These are phyloP conservation scores for Caenorhabditis japonica DNA, from an alignment of 2,888 invertebrate species.

Conservation along the genomic window DNA sequence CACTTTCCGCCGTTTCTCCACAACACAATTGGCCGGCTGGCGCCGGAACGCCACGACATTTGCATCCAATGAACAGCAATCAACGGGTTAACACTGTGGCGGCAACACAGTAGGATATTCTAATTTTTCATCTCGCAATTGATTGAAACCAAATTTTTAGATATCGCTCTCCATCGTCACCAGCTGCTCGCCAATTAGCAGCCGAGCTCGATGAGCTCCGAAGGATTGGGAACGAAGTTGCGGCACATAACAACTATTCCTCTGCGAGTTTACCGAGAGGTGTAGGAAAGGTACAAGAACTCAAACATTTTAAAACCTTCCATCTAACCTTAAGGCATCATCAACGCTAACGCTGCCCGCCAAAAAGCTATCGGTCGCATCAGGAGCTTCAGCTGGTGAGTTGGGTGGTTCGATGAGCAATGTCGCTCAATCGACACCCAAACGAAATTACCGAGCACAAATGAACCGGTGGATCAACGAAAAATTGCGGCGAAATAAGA, in stretches of 20 bases:
- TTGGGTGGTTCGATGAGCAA: conserved; percentile 54
- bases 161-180: conserved; percentile 72
- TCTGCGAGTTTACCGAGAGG: conserved; percentile 72
- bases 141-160: conserved; percentile 1
- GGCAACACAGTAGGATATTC: conserved; percentile 23
- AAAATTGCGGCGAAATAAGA: conserved; percentile 77
- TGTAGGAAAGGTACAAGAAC: conserved; percentile 51
- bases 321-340: conserved; percentile 64
- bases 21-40: conserved; percentile 64
- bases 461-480: conserved; percentile 69
- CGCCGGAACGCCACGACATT: conserved; percentile 56
- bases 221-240: conserved; percentile 60
- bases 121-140: not conserved
- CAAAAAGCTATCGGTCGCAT: conserved; percentile 65
- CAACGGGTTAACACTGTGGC: conserved; percentile 33
- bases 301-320: not conserved
- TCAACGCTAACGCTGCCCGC: conserved; percentile 69
- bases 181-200: conserved; percentile 75
- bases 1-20: conserved; percentile 69
- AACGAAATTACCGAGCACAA: conserved; percentile 61
- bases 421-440: conserved; percentile 46
- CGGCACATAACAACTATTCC: conserved; percentile 52
- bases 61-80: conserved; percentile 37
- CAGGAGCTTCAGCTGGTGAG: conserved; percentile 64
- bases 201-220: conserved; percentile 76